A percentile compares a stretch with the other conserved stretches of the same genome.
Evolutionary conservation across 2,113 vertebrate genomes (phyloP).

Genomic region (Choloepus hoffmanni): DNA sequence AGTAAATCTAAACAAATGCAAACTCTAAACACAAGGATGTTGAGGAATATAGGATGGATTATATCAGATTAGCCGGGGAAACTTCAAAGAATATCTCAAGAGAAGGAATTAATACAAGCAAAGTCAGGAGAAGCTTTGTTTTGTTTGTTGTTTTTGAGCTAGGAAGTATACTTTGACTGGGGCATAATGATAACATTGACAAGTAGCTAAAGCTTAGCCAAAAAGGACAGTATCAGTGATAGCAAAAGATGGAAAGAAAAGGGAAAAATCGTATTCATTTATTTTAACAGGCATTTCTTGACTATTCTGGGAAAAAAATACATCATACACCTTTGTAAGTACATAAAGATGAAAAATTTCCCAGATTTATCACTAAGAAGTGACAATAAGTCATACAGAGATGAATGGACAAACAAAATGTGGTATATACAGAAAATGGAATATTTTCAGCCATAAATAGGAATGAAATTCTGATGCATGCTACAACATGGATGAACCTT

Average conservation of each 20-base stretch:
- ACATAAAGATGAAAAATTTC: not conserved
- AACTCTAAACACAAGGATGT: not conserved
- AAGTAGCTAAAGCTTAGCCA: not conserved
- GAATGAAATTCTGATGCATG: too few relatives aligned
- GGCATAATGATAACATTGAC: not conserved
- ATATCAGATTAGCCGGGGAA: not conserved
- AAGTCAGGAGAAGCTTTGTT: not conserved
- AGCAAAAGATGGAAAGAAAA: not conserved
- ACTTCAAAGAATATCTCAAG: not conserved
- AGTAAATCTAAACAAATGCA: not conserved
- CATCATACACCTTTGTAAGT: not conserved
- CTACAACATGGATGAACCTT: too few relatives aligned
- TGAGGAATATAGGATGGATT: not conserved
- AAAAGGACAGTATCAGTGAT: not conserved
- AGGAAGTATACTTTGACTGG: not conserved
- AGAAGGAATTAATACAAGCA: not conserved
- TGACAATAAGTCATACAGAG: conserved; percentile 11
- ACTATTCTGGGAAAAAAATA: not conserved
- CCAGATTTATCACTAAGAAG: not conserved
- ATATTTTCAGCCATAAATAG: too few relatives aligned
- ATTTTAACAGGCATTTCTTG: not conserved
- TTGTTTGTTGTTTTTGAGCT: conserved; percentile 12
- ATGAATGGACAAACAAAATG: too few relatives aligned
- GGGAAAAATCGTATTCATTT: not conserved
- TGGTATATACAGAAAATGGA: too few relatives aligned